Evolutionary conservation across 2,888 invertebrate species (phyloP).

Genomic region (Melanostoma mellinum): DNA sequence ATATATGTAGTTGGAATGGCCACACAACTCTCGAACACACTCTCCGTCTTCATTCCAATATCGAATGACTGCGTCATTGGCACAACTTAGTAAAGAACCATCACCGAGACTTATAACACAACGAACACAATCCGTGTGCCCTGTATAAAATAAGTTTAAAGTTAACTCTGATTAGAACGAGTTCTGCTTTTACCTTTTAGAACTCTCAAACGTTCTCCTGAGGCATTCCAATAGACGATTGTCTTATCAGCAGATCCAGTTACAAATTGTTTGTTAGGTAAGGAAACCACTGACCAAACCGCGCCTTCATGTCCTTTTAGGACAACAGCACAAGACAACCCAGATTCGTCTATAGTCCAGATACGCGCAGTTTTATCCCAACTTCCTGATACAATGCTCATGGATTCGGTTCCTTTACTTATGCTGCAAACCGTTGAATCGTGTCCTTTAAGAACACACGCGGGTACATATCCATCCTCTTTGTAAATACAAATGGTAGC

Average conservation of each 20-base stretch:
- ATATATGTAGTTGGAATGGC: conserved; percentile 95
- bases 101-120: conserved; percentile 87
- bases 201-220: conserved; percentile 86
- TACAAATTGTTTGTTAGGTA: conserved; percentile 84
- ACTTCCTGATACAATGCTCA: conserved; percentile 90
- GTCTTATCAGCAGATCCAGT: conserved; percentile 97
- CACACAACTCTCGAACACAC: conserved; percentile 89
- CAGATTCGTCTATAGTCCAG: conserved; percentile 87
- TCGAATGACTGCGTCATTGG: conserved; percentile 94
- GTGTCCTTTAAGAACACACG: conserved; percentile 89
- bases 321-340: conserved; percentile 83
- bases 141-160: conserved; percentile 80
- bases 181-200: conserved; percentile 82
- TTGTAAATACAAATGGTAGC: conserved; percentile 91
- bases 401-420: conserved; percentile 82
- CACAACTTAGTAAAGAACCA: conserved; percentile 92
- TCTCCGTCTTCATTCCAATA: conserved; percentile 92
- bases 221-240: conserved; percentile 90
- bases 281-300: conserved; percentile 90
- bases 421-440: conserved; percentile 83
- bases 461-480: conserved; percentile 86
- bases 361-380: conserved; percentile 95
- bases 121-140: conserved; percentile 96
- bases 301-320: conserved; percentile 90
- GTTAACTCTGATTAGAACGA: background rate